Base-by-base conservation (phyloP, 1,140 invertebrate species). In the Zaprionus ghesquierei region DNA sequence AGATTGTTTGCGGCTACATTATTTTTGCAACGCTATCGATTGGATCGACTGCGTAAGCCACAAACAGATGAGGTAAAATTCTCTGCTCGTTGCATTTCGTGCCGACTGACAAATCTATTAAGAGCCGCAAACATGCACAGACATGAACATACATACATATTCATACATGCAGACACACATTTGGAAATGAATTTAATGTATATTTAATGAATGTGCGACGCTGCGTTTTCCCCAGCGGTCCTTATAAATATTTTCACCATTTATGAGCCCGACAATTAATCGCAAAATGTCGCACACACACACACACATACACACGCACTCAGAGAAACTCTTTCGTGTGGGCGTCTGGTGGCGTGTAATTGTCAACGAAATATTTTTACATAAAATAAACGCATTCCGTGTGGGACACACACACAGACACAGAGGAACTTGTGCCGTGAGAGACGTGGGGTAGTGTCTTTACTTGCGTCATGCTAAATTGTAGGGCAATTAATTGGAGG, bases 231-330 rank as follows among this genome's bases (percentile, higher is more conserved):
- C 84, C 79, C 79, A 55, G 41, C 65, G 79, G 82, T 62, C 75
- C 66, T 89, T 61, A 86, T 86, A 87, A 82, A 86, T 79, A 82
- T 89, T 82, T 87, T 89, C 79, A 79, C 79, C 82, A 70, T 84
- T 89, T 82, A 86, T 86, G 79, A 86, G 82, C 66, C 75, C 79
- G 49, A 74, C 82, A 75, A 86, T 87, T 86, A 86, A 86, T 86
- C 82, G 71, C 66, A 69, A 73, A 75, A 60, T 68, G 64, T 77
- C 71, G 49, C 60, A 72, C 59, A 75, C 75, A 81, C 73, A 75
- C 46, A 58, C 49, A 51, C 50, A 69, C 31, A 60, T 38, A 62
- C 29, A 27, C 49, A 46, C 13, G 68, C 29, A 31, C n/a, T 41
- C 33, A 54, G 5, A 29, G 27, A 51, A 35, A 62, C 23, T 25